A percentile compares a stretch with the other conserved stretches of the same genome.
Evolutionary conservation across 2,888 invertebrate genomes (phyloP).

Genomic region (Xanthia icteritia): DNA sequence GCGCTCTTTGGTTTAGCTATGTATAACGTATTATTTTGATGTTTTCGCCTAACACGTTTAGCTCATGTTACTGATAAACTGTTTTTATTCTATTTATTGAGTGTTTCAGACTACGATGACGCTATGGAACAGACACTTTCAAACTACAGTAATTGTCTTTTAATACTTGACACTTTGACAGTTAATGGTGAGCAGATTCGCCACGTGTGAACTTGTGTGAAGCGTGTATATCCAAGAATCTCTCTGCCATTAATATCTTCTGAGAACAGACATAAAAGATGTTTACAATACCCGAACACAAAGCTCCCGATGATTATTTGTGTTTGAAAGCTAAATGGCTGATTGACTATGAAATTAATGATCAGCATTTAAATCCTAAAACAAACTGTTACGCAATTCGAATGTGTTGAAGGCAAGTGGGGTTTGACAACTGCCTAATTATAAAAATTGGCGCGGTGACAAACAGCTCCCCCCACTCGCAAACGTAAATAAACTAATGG

Average conservation of each 20-base stretch:
- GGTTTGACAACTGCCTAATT: conserved; percentile 85
- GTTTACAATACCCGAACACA: conserved; percentile 56
- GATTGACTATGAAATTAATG: conserved; percentile 57
- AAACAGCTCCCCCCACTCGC: conserved; percentile 76
- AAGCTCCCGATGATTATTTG: conserved; percentile 48
- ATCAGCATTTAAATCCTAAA: conserved; percentile 55
- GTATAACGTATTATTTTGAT: conserved; percentile 1
- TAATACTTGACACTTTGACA: conserved; percentile 42
- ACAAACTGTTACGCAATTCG: conserved; percentile 72
- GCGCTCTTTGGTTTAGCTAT: conserved; percentile 6
- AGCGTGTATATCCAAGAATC: conserved; percentile 48
- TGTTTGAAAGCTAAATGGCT: conserved; percentile 47
- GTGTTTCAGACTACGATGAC: not conserved
- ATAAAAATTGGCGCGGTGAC: conserved; percentile 84
- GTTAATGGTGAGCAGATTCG: conserved; percentile 45
- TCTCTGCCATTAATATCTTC: conserved; percentile 61
- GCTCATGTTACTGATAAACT: not conserved
- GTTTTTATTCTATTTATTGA: conserved; percentile 13
- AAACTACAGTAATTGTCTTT: conserved; percentile 34
- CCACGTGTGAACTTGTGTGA: conserved; percentile 51
- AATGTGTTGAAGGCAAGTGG: conserved; percentile 67
- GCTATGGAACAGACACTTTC: conserved; percentile 21
- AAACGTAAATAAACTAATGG: conserved; percentile 77
- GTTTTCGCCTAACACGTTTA: conserved; percentile 5
- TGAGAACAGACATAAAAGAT: conserved; percentile 57